Evolutionary conservation across 2,797 vertebrate species (phyloP).

Genomic region (Malurus leucopterus): DNA sequence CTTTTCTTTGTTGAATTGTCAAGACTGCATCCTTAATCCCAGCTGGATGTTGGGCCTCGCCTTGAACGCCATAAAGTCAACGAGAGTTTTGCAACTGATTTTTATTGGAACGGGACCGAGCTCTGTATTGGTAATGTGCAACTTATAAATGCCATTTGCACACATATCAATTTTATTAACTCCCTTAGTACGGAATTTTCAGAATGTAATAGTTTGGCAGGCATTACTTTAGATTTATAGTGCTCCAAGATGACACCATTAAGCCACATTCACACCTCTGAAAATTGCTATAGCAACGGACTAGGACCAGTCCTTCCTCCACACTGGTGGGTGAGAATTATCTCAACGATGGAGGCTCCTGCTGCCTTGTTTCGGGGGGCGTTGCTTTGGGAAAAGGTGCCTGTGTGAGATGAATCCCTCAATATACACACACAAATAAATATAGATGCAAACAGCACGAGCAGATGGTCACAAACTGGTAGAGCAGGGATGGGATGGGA

Average conservation of each 20-base stretch:
- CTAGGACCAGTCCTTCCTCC: constrained; percentile 23
- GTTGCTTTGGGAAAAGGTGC: not conserved
- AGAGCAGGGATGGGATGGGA: not conserved
- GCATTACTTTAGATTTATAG: constrained; percentile 53
- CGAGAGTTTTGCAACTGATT: constrained; percentile 15
- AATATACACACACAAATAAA: not conserved
- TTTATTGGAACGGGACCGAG: constrained; percentile 29
- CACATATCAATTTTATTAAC: constrained; percentile 67
- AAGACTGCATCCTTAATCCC: constrained; percentile 52
- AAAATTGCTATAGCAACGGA: constrained; percentile 46
- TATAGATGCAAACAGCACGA: not conserved
- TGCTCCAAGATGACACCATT: constrained; percentile 48
- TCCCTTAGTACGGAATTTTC: constrained; percentile 41
- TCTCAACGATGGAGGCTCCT: not conserved
- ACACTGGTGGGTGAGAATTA: constrained; percentile 8
- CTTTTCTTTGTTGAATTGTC: constrained; percentile 64
- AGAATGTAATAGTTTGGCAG: constrained; percentile 52
- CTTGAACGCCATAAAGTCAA: not conserved
- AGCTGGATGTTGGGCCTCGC: constrained; percentile 24
- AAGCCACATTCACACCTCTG: constrained; percentile 47
- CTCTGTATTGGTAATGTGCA: constrained; percentile 14
- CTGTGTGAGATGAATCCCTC: not conserved
- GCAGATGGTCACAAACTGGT: not conserved
- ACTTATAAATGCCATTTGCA: constrained; percentile 56
- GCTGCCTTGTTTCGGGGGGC: rapidly evolving